Percentiles rank a stretch among this genome's conserved stretches.
These are phyloP conservation scores for Ceyx melanurus DNA, from an alignment of 2,113 vertebrate species.

Conservation along the genomic window DNA sequence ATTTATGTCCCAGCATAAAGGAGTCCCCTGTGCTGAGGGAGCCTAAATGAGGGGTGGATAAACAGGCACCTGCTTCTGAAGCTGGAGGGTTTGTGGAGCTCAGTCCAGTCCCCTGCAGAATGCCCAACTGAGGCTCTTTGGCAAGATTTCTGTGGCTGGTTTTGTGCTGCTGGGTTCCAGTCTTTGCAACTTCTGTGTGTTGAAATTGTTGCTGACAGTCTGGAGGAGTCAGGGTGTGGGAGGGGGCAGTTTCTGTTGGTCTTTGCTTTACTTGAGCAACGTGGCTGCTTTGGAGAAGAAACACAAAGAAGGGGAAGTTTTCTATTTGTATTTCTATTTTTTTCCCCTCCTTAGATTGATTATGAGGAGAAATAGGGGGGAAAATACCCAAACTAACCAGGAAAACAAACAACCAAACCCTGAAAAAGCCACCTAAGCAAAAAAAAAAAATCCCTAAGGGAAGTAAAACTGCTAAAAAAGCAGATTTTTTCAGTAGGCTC, in stretches of 20 bases:
- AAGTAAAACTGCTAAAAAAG: neutral
- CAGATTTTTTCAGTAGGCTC: neutral
- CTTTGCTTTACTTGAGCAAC: neutral
- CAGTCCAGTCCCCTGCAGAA: too few relatives aligned
- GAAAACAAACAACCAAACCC: neutral
- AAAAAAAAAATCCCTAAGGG: neutral
- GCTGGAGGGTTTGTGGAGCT: neutral
- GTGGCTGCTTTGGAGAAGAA: neutral
- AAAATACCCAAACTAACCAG: too few relatives aligned
- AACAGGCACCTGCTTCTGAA: neutral
- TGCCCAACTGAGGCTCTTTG: rapidly evolving
- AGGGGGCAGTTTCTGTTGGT: neutral
- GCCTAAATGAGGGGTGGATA: neutral
- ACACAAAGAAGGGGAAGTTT: neutral
- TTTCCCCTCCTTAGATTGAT: rapidly evolving
- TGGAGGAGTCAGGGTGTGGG: neutral
- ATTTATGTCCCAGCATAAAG: neutral
- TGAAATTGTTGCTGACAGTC: neutral
- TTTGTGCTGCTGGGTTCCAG: neutral
- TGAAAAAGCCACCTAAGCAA: neutral
- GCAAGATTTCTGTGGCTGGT: neutral
- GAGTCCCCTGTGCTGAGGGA: neutral
- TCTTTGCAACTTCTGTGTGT: neutral
- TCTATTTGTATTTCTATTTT: neutral
- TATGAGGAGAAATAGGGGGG: rapidly evolving